Conservation (phyloP, 2,888 invertebrate species). For the Eilema sororculum region DNA sequence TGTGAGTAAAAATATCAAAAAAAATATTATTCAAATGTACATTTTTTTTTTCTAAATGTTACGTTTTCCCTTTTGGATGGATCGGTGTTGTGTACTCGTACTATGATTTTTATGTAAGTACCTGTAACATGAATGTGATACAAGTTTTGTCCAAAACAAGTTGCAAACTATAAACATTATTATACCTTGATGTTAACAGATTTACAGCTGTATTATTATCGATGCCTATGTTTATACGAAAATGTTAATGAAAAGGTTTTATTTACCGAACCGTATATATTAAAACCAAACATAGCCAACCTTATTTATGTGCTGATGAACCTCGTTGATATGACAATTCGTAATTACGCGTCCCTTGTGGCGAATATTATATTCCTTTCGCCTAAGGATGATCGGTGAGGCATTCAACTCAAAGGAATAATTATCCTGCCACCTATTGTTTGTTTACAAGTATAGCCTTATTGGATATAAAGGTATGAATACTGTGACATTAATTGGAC, state of each 20-base stretch:
- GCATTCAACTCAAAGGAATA: constrained; percentile 31
- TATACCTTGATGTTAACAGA: too few species aligned
- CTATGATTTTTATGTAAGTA: too few species aligned
- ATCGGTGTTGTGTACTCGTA: too few species aligned
- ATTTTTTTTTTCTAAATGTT: too few species aligned
- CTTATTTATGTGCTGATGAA: constrained; percentile 13
- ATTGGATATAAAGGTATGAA: constrained; percentile 31
- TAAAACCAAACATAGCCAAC: background rate
- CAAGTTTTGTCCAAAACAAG: too few species aligned
- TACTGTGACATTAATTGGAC: constrained; percentile 34
- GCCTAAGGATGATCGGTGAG: constrained; percentile 24
- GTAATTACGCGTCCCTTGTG: constrained; percentile 18
- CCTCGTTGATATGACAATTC: constrained; percentile 5
- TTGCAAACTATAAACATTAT: too few species aligned
- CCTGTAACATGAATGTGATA: too few species aligned
- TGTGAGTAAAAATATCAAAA: background rate
- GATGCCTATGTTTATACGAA: background rate
- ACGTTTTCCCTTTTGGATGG: too few species aligned
- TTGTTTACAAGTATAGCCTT: constrained; percentile 38
- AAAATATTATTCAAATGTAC: background rate
- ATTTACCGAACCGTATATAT: background rate
- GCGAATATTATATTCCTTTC: constrained; percentile 3
- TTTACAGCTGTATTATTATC: background rate
- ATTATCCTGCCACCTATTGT: constrained; percentile 34
- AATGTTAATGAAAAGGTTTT: background rate